Percentiles rank a stretch among this genome's conserved stretches.
Conservation (phyloP, 2,113 vertebrate genomes). For the Nothoprocta perdicaria region DNA sequence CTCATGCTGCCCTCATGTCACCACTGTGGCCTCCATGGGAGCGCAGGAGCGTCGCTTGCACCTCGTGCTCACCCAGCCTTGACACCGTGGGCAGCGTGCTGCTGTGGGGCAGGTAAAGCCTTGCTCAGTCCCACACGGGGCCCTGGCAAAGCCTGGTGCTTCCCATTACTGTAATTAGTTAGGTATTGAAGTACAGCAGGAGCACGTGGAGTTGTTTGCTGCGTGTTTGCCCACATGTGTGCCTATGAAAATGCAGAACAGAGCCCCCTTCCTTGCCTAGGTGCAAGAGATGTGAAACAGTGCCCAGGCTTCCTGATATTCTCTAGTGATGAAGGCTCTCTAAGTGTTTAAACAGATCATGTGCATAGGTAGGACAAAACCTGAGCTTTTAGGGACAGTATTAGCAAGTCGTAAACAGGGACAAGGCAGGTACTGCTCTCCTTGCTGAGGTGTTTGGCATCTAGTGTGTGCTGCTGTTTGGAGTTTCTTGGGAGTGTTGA, state of each 20-base stretch:
- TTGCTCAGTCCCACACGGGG: background rate
- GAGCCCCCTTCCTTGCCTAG: background rate
- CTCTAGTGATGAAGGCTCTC: background rate
- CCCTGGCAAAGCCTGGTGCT: background rate
- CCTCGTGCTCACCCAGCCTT: too few species aligned
- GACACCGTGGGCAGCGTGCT: too few species aligned
- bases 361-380: background rate
- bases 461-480: constrained; percentile 10
- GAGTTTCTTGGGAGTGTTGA: constrained; percentile 40
- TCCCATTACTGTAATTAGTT: rapidly evolving
- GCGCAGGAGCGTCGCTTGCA: too few species aligned
- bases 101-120: background rate
- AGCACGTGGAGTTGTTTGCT: background rate
- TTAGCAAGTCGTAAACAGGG: constrained; percentile 26
- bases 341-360: constrained; percentile 23
- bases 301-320: background rate
- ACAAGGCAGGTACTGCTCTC: background rate
- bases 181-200: background rate
- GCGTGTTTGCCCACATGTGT: background rate
- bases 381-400: background rate
- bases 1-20: background rate
- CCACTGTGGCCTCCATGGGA: too few species aligned
- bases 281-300: background rate
- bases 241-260: background rate
- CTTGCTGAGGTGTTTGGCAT: constrained; percentile 7